Evolutionary conservation across 1,140 invertebrate genomes (phyloP).

Genomic region (Drosophila mayri): DNA sequence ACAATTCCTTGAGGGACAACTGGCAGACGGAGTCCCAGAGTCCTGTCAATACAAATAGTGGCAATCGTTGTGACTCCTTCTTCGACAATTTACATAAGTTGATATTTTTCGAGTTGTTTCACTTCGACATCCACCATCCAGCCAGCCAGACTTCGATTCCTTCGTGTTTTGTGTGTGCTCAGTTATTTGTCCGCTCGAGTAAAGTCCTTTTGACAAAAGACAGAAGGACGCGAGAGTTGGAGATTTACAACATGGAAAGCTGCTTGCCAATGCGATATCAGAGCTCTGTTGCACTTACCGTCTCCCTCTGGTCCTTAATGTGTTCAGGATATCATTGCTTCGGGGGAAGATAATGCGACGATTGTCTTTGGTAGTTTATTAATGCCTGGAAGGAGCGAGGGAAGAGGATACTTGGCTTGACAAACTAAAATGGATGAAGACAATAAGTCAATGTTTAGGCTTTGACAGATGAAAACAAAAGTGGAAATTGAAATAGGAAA

Average conservation of each 20-base stretch:
- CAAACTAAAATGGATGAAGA: constrained; percentile 8
- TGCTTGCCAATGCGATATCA: constrained; percentile 47
- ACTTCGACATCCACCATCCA: constrained; percentile 12
- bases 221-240: constrained; percentile 1
- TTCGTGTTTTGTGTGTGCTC: constrained; percentile 35
- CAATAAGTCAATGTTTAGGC: constrained; percentile 19
- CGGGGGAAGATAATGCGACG: constrained; percentile 42
- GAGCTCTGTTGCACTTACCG: constrained; percentile 25
- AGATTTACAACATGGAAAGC: constrained; percentile 71
- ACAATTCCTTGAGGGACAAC: constrained; percentile 75
- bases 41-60: constrained; percentile 49
- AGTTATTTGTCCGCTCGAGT: constrained; percentile 71
- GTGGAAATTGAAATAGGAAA: constrained; percentile 1
- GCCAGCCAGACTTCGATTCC: constrained; percentile 21
- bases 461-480: constrained; percentile 2
- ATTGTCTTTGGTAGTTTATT: constrained; percentile 61
- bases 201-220: constrained; percentile 46
- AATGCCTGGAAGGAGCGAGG: constrained; percentile 17
- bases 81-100: constrained; percentile 77
- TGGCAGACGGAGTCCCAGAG: constrained; percentile 43
- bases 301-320: background rate
- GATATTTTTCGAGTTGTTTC: constrained; percentile 75
- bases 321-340: constrained; percentile 27
- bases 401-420: background rate
- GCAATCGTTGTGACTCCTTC: constrained; percentile 42